These are phyloP conservation scores for Parthenolecanium corni DNA, from an alignment of 2,888 invertebrate genomes.

Conservation along the genomic window DNA sequence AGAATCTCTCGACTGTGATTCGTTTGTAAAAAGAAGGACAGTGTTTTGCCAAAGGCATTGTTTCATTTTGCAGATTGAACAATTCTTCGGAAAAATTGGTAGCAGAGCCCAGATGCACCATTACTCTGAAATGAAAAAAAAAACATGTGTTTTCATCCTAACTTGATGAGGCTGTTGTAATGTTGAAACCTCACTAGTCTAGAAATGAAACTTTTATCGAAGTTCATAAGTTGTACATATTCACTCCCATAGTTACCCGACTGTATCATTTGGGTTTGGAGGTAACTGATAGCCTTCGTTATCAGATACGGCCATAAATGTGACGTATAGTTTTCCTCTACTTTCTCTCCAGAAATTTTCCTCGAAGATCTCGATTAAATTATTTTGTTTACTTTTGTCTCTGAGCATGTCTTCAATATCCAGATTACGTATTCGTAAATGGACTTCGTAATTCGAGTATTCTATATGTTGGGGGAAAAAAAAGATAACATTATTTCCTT, in stretches of 20 bases:
- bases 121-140: conserved; percentile 49
- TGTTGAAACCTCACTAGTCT: conserved; percentile 35
- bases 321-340: conserved; percentile 60
- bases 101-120: conserved; percentile 68
- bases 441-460: conserved; percentile 51
- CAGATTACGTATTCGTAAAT: conserved; percentile 77
- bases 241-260: no score
- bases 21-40: conserved; percentile 72
- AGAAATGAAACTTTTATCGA: no score
- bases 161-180: no score
- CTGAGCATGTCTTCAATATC: conserved; percentile 73
- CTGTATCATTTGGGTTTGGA: conserved; percentile 67
- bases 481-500: no score
- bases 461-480: no score
- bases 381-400: conserved; percentile 57
- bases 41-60: conserved; percentile 62
- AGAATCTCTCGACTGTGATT: conserved; percentile 71
- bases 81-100: conserved; percentile 59
- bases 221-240: no score
- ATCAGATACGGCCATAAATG: conserved; percentile 73
- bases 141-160: no score
- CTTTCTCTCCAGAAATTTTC: conserved; percentile 68
- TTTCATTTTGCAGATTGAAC: conserved; percentile 61
- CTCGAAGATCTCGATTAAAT: conserved; percentile 61
- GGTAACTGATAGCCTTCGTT: conserved; percentile 74